Conservation (phyloP, 2,113 vertebrate species). For the Anarrhichthys ocellatus region DNA sequence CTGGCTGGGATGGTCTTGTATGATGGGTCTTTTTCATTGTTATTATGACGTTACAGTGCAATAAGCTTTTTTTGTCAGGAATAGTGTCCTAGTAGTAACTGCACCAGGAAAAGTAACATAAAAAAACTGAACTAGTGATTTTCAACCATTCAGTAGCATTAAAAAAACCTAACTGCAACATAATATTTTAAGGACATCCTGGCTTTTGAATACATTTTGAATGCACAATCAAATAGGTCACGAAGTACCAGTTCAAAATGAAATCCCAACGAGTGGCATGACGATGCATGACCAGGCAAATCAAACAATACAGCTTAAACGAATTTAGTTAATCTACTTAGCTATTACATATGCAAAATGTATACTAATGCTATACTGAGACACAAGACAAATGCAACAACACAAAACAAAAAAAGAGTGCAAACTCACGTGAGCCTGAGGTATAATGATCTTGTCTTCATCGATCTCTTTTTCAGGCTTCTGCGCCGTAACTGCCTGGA, state of each 20-base stretch:
- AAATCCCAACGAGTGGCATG: neutral
- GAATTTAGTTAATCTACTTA: neutral
- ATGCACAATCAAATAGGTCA: neutral
- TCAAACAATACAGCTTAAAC: neutral
- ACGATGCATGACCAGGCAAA: constrained; percentile 9
- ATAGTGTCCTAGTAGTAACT: neutral
- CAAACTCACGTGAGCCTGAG: constrained; percentile 83
- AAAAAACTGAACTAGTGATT: neutral
- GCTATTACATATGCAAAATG: neutral
- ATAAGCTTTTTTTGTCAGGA: neutral
- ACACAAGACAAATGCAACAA: constrained; percentile 23
- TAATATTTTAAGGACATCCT: neutral
- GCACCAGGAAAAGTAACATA: neutral
- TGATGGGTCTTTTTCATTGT: neutral
- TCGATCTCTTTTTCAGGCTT: constrained; percentile 87
- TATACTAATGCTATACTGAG: neutral
- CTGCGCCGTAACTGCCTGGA: constrained; percentile 85
- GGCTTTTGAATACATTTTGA: neutral
- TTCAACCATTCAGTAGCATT: neutral
- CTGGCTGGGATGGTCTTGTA: constrained; percentile 25
- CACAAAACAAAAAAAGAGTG: constrained; percentile 40
- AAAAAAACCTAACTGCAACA: neutral
- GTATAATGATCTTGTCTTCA: constrained; percentile 83
- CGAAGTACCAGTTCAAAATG: neutral
- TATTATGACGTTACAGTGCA: neutral